Conservation (phyloP, 2,113 vertebrate species). For the Trogon surrucura region DNA sequence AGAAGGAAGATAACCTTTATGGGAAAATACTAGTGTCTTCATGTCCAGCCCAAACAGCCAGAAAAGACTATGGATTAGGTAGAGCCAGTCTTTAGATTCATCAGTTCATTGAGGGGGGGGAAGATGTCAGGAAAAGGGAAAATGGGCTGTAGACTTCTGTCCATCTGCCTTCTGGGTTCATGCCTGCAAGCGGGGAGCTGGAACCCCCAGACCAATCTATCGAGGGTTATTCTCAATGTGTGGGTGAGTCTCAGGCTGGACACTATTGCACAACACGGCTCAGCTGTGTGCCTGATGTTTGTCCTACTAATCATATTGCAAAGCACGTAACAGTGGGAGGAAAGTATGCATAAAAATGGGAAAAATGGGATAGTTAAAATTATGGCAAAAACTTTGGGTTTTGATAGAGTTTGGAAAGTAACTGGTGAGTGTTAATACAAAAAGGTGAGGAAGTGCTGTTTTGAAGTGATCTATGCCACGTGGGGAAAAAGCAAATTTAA, state of each 20-base stretch:
- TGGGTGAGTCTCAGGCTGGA: not conserved
- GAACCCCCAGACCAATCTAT: not conserved
- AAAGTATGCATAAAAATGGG: not conserved
- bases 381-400: not conserved
- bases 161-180: not conserved
- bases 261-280: not conserved
- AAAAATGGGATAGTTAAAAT: not conserved
- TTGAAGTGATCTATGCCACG: not conserved
- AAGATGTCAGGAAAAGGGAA: not conserved
- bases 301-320: not conserved
- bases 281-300: not conserved
- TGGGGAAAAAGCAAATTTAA: not conserved
- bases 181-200: not conserved
- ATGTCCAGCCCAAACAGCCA: not conserved
- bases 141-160: not conserved
- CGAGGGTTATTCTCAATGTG: fast-evolving
- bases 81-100: not conserved
- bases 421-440: not conserved
- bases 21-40: not conserved
- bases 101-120: fast-evolving
- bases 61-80: not conserved
- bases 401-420: not conserved
- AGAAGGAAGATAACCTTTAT: not conserved
- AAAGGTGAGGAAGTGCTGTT: not conserved
- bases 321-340: not conserved